Evolutionary conservation across 2,888 invertebrate genomes (phyloP).

Genomic region (Drosophila cracens): DNA sequence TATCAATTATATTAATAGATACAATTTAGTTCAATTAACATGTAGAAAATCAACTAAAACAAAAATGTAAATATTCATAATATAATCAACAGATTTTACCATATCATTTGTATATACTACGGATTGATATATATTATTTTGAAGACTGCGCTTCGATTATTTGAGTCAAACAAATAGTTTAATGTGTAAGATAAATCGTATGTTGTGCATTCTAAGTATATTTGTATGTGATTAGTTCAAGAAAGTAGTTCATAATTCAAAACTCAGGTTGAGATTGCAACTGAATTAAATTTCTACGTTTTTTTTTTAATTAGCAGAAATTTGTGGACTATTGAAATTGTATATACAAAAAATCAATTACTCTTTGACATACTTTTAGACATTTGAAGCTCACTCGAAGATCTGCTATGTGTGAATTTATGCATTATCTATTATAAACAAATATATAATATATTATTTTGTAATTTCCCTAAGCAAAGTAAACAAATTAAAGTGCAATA

Average conservation of each 20-base stretch:
- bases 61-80: slow-evolving; percentile 1
- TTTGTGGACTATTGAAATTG: slow-evolving; percentile 9
- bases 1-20: background rate
- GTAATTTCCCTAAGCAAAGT: background rate
- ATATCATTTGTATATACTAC: slow-evolving; percentile 19
- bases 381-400: slow-evolving; percentile 4
- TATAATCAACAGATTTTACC: slow-evolving; percentile 6
- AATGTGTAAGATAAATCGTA: slow-evolving; percentile 23
- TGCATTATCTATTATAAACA: background rate
- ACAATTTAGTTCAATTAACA: slow-evolving; percentile 13
- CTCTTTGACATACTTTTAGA: background rate
- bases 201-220: slow-evolving; percentile 23
- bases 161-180: slow-evolving; percentile 40
- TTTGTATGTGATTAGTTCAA: slow-evolving; percentile 9
- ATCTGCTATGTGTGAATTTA: background rate
- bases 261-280: slow-evolving; percentile 79
- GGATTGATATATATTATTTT: slow-evolving; percentile 48
- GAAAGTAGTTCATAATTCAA: slow-evolving; percentile 29
- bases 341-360: background rate
- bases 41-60: slow-evolving; percentile 23
- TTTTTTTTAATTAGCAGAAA: slow-evolving; percentile 12
- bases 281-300: slow-evolving; percentile 56
- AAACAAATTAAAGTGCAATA: background rate
- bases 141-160: slow-evolving; percentile 63
- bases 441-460: background rate